Evolutionary conservation across 2,888 invertebrate species (phyloP), one percentile per base, ranked within the genome.

Genomic region (Tetragonisca angustula): DNA sequence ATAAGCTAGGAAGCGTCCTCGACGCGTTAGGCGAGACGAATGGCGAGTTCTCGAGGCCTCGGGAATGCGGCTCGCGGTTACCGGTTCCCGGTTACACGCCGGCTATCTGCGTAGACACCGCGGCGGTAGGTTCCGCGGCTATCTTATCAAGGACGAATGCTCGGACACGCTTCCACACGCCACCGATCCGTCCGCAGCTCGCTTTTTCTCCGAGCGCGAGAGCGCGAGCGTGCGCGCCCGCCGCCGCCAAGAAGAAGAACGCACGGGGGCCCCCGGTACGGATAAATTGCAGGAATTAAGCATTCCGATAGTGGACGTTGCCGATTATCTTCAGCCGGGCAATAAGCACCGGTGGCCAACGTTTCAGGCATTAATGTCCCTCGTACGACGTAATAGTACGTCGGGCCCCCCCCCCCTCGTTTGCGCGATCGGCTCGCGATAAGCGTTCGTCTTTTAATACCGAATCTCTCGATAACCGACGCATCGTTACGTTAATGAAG

Each of bases 91-190:
- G 82, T 89, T 89, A 73, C 81, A 84, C 90, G 0, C 32, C 32
- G 86, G 83, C 81, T 87, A 86, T 83, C 78, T 77, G 76, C 76
- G 69, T 70, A 67, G 76, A 78, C 84, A 79, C 76, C 83, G 82
- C 81, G 76, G 83, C 87, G 84, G 88, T 89, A 88, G 83, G 84
- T 83, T 86, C 32, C 90, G 84, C 77, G 81, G 79, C 81, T 91
- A 87, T 89, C 89, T 89, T 90, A 91, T 91, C 91, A 91, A 91
- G 91, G 91, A 89, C 91, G 88, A 90, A 87, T 86, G 80, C 87
- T 81, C 77, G 82, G 79, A 88, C 85, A 88, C 86, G 84, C 86
- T 83, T 71, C 74, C 71, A 85, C 71, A 85, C 83, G 77, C 79
- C 85, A 81, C 78, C 72, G 85, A 90, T 89, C 82, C 77, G 84